Conservation (phyloP, 2,113 vertebrate species). For the Ranitomeya imitator region DNA sequence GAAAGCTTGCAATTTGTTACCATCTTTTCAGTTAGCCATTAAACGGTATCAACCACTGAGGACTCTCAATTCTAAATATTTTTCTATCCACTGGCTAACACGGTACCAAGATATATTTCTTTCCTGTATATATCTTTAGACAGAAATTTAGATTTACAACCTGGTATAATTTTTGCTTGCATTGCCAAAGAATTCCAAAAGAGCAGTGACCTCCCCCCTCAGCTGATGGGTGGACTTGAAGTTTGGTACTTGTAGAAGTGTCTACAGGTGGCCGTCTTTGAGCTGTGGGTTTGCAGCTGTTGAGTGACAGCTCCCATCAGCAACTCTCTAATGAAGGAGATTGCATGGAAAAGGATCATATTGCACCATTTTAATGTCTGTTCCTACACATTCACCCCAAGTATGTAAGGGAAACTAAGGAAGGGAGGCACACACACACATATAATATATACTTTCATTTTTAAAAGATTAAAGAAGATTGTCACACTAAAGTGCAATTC, state of each 20-base stretch:
- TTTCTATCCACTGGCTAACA: no score
- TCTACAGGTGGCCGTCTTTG: conserved; percentile 64
- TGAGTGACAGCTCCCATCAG: conserved; percentile 70
- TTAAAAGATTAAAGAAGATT: conserved; percentile 4
- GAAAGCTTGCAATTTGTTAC: no score
- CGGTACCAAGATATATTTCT: no score
- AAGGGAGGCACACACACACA: conserved; percentile 7
- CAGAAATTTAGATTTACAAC: background rate
- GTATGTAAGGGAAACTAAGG: conserved; percentile 20
- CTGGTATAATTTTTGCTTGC: background rate
- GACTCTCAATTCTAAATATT: no score
- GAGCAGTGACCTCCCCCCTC: conserved; percentile 1
- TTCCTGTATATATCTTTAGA: background rate
- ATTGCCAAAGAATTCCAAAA: background rate
- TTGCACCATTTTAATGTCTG: conserved; percentile 58
- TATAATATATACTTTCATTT: background rate
- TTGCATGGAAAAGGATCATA: conserved; percentile 61
- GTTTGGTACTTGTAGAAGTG: conserved; percentile 60
- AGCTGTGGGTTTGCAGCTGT: conserved; percentile 59
- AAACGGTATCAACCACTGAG: no score
- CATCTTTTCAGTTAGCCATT: no score
- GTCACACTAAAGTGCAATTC: background rate
- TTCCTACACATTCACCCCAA: conserved; percentile 40
- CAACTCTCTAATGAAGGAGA: conserved; percentile 68
- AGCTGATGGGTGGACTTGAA: conserved; percentile 13